phyloP scores from a whole-genome alignment of 2,113 vertebrate species.

The Oncorhynchus gorbuscha region DNA sequence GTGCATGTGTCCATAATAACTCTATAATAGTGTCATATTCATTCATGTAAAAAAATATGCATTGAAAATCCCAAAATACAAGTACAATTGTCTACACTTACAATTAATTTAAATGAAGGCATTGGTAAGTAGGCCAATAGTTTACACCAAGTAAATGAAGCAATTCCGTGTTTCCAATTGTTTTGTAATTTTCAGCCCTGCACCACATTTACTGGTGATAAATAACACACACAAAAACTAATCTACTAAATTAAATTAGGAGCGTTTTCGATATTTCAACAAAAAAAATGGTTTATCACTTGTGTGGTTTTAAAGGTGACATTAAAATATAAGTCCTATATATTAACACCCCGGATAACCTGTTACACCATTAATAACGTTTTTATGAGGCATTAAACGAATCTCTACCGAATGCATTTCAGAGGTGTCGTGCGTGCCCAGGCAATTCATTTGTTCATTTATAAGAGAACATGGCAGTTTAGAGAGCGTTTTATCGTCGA shows the following conservation, averaged over 20 bases:
- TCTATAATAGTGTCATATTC: no score
- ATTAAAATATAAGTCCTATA: not conserved
- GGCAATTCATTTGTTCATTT: slow-evolving; percentile 55
- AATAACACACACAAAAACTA: not conserved
- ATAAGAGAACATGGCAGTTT: slow-evolving; percentile 43
- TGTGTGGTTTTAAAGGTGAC: not conserved
- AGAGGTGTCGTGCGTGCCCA: slow-evolving; percentile 27
- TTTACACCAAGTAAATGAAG: no score
- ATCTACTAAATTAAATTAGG: not conserved
- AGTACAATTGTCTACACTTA: no score
- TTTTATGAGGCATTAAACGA: slow-evolving; percentile 50
- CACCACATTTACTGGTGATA: not conserved
- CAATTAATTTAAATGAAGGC: no score
- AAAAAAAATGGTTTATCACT: not conserved
- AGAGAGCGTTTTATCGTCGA: slow-evolving; percentile 62
- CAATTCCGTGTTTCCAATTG: no score
- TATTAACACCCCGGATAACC: not conserved
- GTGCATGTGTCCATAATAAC: no score
- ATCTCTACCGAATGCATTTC: slow-evolving; percentile 41
- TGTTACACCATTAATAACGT: slow-evolving; percentile 48
- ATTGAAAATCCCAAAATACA: not conserved
- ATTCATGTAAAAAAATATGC: no score
- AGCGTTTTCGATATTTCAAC: not conserved
- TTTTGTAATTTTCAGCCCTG: no score
- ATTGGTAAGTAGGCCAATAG: no score